Percentiles rank a stretch among this genome's conserved stretches.
Conservation (phyloP, 2,113 vertebrate species). For the Erythrocercus mccallii region DNA sequence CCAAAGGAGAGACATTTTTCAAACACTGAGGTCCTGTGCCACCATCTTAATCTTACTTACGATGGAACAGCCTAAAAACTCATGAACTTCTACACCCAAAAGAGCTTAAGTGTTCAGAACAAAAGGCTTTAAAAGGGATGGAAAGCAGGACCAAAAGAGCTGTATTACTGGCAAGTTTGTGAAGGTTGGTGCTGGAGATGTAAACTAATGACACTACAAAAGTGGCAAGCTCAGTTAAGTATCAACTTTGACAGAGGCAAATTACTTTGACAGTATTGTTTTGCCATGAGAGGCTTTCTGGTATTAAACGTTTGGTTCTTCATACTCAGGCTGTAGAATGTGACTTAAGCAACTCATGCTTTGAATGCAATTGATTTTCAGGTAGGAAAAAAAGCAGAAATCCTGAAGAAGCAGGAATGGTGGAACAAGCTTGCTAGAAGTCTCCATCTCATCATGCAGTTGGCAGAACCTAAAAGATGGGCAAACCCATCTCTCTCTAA, state of each 20-base stretch:
- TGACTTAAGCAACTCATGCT: background rate
- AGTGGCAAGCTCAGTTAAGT: background rate
- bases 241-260: background rate
- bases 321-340: background rate
- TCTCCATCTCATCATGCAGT: background rate
- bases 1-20: background rate
- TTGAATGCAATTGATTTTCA: background rate
- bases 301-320: background rate
- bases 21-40: background rate
- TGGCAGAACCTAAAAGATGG: background rate
- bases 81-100: background rate
- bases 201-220: background rate
- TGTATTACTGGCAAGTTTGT: background rate
- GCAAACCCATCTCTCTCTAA: background rate
- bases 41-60: background rate
- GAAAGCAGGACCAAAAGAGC: background rate
- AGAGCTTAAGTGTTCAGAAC: background rate
- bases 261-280: background rate
- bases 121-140: background rate
- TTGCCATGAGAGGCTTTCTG: background rate
- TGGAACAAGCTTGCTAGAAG: background rate
- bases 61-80: background rate
- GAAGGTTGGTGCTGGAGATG: background rate
- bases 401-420: background rate
- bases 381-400: background rate